These are phyloP conservation scores for Nomada ferruginata DNA, from an alignment of 2,888 invertebrate species.

Conservation along the genomic window DNA sequence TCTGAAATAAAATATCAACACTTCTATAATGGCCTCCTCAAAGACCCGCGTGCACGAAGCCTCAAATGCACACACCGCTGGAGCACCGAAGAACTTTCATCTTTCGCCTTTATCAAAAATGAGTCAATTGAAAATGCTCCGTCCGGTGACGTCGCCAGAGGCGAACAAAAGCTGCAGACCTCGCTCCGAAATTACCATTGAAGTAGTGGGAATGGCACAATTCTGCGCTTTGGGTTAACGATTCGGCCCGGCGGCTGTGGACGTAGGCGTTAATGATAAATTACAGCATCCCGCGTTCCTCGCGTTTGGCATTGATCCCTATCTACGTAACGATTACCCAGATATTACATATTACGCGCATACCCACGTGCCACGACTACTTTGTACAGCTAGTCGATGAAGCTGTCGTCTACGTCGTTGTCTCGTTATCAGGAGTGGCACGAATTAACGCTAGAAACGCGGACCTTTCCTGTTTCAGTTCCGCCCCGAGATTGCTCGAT, in stretches of 20 bases:
- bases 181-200: constrained; percentile 72
- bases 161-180: constrained; percentile 48
- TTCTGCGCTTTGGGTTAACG: constrained; percentile 77
- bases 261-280: constrained; percentile 82
- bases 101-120: background rate
- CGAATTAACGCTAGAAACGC: constrained; percentile 46
- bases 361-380: constrained; percentile 63
- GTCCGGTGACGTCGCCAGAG: background rate
- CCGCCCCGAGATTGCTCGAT: constrained; percentile 23
- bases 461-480: constrained; percentile 36
- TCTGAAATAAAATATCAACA: too few species aligned
- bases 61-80: too few species aligned
- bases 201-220: constrained; percentile 75
- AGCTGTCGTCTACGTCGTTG: constrained; percentile 62
- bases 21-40: too few species aligned
- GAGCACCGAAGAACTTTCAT: background rate
- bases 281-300: constrained; percentile 74
- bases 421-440: constrained; percentile 62
- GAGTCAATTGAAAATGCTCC: constrained; percentile 4
- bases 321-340: constrained; percentile 80
- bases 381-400: constrained; percentile 40
- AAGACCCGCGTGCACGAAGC: too few species aligned
- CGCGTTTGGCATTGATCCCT: constrained; percentile 83
- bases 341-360: constrained; percentile 70
- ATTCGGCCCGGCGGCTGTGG: constrained; percentile 65